Evolutionary conservation across 2,113 vertebrate species (phyloP).

Genomic region (Collichthys lucidus): DNA sequence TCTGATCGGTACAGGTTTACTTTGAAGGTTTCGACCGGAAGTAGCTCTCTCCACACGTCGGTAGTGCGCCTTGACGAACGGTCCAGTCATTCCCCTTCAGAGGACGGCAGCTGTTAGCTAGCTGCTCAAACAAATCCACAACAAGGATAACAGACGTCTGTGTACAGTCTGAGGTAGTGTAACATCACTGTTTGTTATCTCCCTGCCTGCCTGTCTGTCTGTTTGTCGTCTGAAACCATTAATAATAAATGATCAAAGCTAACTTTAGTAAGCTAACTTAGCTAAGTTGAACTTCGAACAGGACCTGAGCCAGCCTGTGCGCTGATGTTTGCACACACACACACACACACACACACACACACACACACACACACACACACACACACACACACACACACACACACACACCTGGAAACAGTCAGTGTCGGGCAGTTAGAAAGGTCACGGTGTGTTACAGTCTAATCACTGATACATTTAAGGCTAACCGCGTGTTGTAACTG

Average conservation of each 20-base stretch:
- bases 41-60: neutral
- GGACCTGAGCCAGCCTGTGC: neutral
- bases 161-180: slow-evolving; percentile 40
- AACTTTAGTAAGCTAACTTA: slow-evolving; percentile 2
- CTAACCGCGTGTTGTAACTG: no score
- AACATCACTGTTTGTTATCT: no score
- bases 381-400: no score
- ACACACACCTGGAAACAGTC: no score
- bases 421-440: no score
- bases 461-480: no score
- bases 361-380: no score
- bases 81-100: neutral
- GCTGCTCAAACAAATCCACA: neutral
- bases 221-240: neutral
- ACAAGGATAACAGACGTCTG: neutral
- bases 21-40: neutral
- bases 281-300: slow-evolving; percentile 11
- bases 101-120: neutral
- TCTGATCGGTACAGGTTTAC: neutral
- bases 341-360: no score
- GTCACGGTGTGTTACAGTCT: no score
- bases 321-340: neutral
- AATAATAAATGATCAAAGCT: neutral
- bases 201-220: neutral
- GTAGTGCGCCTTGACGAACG: neutral